phyloP scores from a whole-genome alignment of 1,140 invertebrate species.

The Coenobita brevimanus region DNA sequence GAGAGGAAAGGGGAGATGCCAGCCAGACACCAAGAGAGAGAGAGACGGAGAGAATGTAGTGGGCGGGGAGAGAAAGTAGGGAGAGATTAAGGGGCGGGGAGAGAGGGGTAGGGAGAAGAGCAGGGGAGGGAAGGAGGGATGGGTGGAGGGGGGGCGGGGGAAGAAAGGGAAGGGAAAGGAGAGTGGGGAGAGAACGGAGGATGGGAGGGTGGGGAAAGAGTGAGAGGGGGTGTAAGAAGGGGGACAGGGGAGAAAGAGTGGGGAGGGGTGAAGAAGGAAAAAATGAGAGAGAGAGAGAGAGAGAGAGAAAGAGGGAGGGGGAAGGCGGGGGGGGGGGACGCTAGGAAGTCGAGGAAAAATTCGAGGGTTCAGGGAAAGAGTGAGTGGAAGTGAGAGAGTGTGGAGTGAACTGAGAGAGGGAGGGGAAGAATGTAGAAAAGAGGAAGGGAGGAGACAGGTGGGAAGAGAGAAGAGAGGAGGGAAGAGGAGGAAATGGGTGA shows the following conservation, averaged over 20 bases:
- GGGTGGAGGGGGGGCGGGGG: not conserved
- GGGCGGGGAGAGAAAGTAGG: too few relatives aligned
- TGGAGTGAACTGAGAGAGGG: not conserved
- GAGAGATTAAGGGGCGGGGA: too few relatives aligned
- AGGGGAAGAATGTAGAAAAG: not conserved
- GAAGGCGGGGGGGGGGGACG: not conserved
- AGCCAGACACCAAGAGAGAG: too few relatives aligned
- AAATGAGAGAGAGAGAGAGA: not conserved
- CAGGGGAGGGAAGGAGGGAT: too few relatives aligned
- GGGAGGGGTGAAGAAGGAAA: not conserved
- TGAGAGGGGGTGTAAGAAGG: not conserved
- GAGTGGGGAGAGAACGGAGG: not conserved
- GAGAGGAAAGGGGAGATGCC: too few relatives aligned
- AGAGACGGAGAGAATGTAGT: too few relatives aligned
- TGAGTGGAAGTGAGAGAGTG: too few relatives aligned
- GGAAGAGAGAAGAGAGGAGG: not conserved
- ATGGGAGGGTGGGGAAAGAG: not conserved
- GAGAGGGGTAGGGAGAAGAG: too few relatives aligned
- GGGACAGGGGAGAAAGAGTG: not conserved
- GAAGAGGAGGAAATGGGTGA: not conserved
- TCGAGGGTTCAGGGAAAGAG: not conserved
- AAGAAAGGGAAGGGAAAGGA: slow-evolving; percentile 11
- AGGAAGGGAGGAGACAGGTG: not conserved
- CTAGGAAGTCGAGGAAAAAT: not conserved
- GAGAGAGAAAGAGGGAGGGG: not conserved